Conservation (phyloP, 1,140 invertebrate species). For the Frieseomelitta varia region DNA sequence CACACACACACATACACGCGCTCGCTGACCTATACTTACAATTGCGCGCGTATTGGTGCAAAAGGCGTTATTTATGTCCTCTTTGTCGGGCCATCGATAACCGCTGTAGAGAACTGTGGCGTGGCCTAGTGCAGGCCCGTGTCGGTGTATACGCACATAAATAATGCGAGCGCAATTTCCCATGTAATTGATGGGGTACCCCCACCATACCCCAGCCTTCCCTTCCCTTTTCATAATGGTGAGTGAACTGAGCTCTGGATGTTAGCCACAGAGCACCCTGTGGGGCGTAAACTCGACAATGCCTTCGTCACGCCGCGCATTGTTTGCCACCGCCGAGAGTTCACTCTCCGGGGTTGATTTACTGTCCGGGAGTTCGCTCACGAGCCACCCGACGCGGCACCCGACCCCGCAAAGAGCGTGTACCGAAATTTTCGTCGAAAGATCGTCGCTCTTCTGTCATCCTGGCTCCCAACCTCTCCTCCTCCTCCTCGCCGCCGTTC, state of each 20-base stretch:
- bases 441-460: constrained; percentile 55
- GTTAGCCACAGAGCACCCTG: constrained; percentile 70
- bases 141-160: constrained; percentile 74
- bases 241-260: constrained; percentile 71
- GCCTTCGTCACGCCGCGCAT: constrained; percentile 79
- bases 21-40: constrained; percentile 17
- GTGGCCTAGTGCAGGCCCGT: constrained; percentile 56
- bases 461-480: not conserved
- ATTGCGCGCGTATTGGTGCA: constrained; percentile 50
- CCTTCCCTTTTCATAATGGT: constrained; percentile 71
- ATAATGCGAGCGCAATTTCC: constrained; percentile 80
- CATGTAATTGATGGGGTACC: constrained; percentile 79
- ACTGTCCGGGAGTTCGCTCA: constrained; percentile 66
- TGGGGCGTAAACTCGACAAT: constrained; percentile 80
- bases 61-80: constrained; percentile 76
- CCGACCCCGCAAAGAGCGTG: constrained; percentile 75
- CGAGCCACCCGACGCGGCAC: constrained; percentile 57
- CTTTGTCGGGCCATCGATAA: constrained; percentile 77
- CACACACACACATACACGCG: not conserved
- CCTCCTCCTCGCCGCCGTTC: too few species aligned
- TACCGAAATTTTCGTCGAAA: constrained; percentile 69
- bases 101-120: constrained; percentile 61
- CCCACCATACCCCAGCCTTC: constrained; percentile 26
- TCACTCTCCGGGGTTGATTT: constrained; percentile 72
- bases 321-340: constrained; percentile 76